Percentiles rank a stretch among this genome's conserved stretches.
phyloP scores from a whole-genome alignment of 2,888 invertebrate species.

The Teinopalpus imperialis region DNA sequence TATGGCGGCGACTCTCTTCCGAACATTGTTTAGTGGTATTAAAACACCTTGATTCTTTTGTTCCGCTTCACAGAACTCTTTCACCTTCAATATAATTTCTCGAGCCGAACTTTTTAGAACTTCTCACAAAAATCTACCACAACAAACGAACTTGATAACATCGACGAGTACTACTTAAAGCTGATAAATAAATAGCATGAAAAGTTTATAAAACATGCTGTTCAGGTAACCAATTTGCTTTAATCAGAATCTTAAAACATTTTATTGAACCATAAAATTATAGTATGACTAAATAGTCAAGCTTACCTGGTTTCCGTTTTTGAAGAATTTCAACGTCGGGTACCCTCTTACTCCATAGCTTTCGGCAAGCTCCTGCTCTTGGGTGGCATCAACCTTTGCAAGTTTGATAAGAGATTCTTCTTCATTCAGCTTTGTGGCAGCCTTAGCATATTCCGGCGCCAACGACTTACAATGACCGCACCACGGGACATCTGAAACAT shows the following conservation, averaged over 20 bases:
- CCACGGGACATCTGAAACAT: constrained; percentile 96
- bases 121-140: too few relatives aligned
- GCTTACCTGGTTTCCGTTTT: constrained; percentile 89
- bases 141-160: too few relatives aligned
- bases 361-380: constrained; percentile 94
- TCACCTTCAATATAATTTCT: too few relatives aligned
- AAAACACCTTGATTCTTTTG: too few relatives aligned
- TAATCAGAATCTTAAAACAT: constrained; percentile 7
- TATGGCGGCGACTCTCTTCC: too few relatives aligned
- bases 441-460: constrained; percentile 97
- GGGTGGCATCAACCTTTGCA: constrained; percentile 98
- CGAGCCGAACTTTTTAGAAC: too few relatives aligned
- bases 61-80: too few relatives aligned
- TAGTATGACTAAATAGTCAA: too few relatives aligned
- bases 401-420: constrained; percentile 92
- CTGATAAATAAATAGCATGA: constrained; percentile 8
- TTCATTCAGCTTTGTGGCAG: constrained; percentile 91
- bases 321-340: constrained; percentile 99
- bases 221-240: constrained; percentile 7
- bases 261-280: constrained; percentile 14
- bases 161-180: too few relatives aligned
- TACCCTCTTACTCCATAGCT: constrained; percentile 95
- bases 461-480: constrained; percentile 99
- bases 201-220: constrained; percentile 34
- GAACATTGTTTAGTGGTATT: too few relatives aligned